phyloP scores from a whole-genome alignment of 2,888 invertebrate species.

The Carterocephalus palaemon region DNA sequence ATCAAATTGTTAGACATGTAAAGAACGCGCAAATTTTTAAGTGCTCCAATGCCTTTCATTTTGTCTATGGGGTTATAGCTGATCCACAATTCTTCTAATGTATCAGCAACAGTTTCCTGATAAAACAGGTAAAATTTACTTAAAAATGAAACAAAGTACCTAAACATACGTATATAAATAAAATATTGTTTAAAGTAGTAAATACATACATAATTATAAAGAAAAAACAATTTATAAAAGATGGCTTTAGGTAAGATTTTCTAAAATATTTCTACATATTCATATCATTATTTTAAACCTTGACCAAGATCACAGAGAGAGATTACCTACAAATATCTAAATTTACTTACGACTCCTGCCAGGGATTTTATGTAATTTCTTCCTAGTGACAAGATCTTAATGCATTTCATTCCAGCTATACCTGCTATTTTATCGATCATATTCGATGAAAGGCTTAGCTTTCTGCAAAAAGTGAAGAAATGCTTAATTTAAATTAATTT shows the following conservation, averaged over 20 bases:
- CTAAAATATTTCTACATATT: too few relatives aligned
- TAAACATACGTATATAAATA: too few relatives aligned
- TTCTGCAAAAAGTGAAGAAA: slow-evolving; percentile 71
- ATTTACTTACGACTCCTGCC: slow-evolving; percentile 83
- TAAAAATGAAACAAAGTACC: too few relatives aligned
- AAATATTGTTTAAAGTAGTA: too few relatives aligned
- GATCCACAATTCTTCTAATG: slow-evolving; percentile 94
- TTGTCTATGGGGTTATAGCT: slow-evolving; percentile 96
- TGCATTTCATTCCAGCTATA: slow-evolving; percentile 87
- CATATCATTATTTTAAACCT: too few relatives aligned
- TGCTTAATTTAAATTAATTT: too few relatives aligned
- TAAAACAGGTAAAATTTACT: too few relatives aligned
- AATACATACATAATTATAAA: too few relatives aligned
- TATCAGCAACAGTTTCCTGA: slow-evolving; percentile 91
- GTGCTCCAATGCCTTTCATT: slow-evolving; percentile 87
- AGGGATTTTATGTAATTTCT: slow-evolving; percentile 93
- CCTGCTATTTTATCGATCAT: slow-evolving; percentile 96
- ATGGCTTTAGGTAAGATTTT: too few relatives aligned
- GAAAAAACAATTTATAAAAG: too few relatives aligned
- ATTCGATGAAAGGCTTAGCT: slow-evolving; percentile 93
- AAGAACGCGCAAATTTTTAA: slow-evolving; percentile 89
- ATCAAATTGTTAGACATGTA: slow-evolving; percentile 89
- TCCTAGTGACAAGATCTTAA: slow-evolving; percentile 90
- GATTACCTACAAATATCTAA: too few relatives aligned
- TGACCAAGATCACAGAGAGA: too few relatives aligned